Percentiles rank a stretch among this genome's conserved stretches.
Evolutionary conservation across 2,888 invertebrate species (phyloP).

Genomic region (Baronia brevicornis): DNA sequence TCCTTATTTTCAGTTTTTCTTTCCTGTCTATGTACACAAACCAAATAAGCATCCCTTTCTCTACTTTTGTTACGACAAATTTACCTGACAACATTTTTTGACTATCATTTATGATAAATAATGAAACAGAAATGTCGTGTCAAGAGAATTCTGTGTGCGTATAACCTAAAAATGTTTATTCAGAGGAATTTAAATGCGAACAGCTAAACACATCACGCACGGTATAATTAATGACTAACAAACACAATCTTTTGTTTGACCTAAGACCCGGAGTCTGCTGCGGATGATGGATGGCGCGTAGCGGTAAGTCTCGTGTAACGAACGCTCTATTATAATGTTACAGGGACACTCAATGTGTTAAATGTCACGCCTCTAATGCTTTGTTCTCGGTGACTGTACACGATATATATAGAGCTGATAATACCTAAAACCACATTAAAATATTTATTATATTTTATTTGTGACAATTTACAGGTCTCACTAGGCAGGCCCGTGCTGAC

Average conservation of each 20-base stretch:
- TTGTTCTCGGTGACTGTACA: constrained; percentile 17
- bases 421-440: constrained; percentile 7
- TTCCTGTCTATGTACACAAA: too few species aligned
- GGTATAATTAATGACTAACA: constrained; percentile 18
- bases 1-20: too few species aligned
- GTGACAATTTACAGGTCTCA: too few species aligned
- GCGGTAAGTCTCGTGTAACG: constrained; percentile 8
- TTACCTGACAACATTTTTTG: too few species aligned
- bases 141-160: too few species aligned
- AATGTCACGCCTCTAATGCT: constrained; percentile 36
- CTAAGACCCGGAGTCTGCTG: constrained; percentile 10
- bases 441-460: too few species aligned
- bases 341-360: constrained; percentile 40
- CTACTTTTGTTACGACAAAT: too few species aligned
- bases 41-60: too few species aligned
- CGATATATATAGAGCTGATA: constrained; percentile 25
- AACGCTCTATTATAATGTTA: constrained; percentile 37
- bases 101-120: too few species aligned
- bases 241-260: constrained; percentile 14
- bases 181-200: constrained; percentile 1
- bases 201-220: constrained; percentile 8
- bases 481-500: too few species aligned
- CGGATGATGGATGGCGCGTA: constrained; percentile 16
- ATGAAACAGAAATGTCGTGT: too few species aligned
- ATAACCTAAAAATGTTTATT: constrained; percentile 11